Percentiles rank a stretch among this genome's conserved stretches.
Evolutionary conservation across 2,888 invertebrate genomes (phyloP).

Genomic region (Drosophila mulleri): DNA sequence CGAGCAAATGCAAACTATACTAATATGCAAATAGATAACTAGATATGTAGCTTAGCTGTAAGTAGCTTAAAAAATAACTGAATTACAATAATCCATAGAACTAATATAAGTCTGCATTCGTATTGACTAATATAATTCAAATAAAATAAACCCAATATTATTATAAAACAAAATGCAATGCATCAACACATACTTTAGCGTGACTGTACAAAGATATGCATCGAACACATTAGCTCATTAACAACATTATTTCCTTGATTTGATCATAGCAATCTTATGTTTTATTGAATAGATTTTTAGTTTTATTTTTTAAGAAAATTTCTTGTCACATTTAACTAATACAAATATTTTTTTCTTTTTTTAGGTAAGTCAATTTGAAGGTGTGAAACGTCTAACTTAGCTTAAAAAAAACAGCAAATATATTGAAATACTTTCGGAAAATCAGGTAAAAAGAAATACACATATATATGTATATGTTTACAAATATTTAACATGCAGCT

Average conservation of each 20-base stretch:
- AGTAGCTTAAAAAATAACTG: slow-evolving; percentile 17
- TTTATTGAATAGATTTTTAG: not conserved
- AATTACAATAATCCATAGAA: slow-evolving; percentile 11
- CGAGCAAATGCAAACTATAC: slow-evolving; percentile 5
- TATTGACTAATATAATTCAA: slow-evolving; percentile 7
- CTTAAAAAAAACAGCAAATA: not conserved
- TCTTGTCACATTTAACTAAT: slow-evolving; percentile 30
- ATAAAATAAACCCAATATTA: slow-evolving; percentile 2
- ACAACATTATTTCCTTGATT: slow-evolving; percentile 1
- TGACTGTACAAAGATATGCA: slow-evolving; percentile 47
- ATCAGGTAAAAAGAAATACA: slow-evolving; percentile 49
- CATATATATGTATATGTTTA: too few relatives aligned
- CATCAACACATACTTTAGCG: slow-evolving; percentile 36
- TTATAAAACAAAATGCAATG: slow-evolving; percentile 12
- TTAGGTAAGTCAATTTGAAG: slow-evolving; percentile 59
- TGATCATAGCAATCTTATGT: not conserved
- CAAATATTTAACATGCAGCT: not conserved
- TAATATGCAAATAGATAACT: slow-evolving; percentile 5
- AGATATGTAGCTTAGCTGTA: slow-evolving; percentile 29
- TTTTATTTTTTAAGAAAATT: not conserved
- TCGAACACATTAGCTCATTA: slow-evolving; percentile 32
- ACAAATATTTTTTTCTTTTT: slow-evolving; percentile 51
- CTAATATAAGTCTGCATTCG: slow-evolving; percentile 18
- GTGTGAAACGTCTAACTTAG: slow-evolving; percentile 1
- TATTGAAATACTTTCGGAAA: slow-evolving; percentile 3